Evolutionary conservation across 2,113 vertebrate species (phyloP), one percentile per base, ranked within the genome.

Genomic region (Cyanoramphus novaezelandiae): DNA sequence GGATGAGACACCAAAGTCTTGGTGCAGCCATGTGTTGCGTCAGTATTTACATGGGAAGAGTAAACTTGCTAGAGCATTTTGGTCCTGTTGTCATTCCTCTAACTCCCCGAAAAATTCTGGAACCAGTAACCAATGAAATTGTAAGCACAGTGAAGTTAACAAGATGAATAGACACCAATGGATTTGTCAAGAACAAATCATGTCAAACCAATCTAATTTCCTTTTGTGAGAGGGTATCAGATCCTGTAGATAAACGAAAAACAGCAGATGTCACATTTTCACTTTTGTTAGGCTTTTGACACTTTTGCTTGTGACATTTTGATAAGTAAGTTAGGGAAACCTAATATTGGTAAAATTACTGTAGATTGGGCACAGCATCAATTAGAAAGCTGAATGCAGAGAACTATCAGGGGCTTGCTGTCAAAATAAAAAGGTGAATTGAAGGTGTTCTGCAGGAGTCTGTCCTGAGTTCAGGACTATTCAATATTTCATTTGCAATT

Each of bases 211-310:
- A 55, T 64, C 25, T 55, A 25, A 82, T 43, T 89, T 88, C 64
- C 29, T 68, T 93, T 93, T 78, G 52, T 82, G 72, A 86, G 80
- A 62, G 29, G 18, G 10, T 63, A 6, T 68, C 16, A 10, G 57
- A 91, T 43, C 47, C 70, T 89, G 27, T 46, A 18, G 65, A 43
- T 71, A 84, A 50, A 92, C 33, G 18, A 78, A 78, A 95, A 86
- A 86, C 57, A 86, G 43, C 55, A 87, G 81, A 93, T 92, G 39
- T 86, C 47, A 44, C 63, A 75, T 91, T 84, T 95, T 86, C 35
- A 39, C 27, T 78, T 93, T 59, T 0, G 6, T 84, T 69, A 79
- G 55, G 39, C 43, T 91, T 92, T 88, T 75, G 89, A 41, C 57
- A 52, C 33, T 67, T 44, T 77, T 76, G 71, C 20, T 86, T 39